Evolutionary conservation across 2,888 invertebrate species (phyloP).

Genomic region (Noctuana brunneofusca): DNA sequence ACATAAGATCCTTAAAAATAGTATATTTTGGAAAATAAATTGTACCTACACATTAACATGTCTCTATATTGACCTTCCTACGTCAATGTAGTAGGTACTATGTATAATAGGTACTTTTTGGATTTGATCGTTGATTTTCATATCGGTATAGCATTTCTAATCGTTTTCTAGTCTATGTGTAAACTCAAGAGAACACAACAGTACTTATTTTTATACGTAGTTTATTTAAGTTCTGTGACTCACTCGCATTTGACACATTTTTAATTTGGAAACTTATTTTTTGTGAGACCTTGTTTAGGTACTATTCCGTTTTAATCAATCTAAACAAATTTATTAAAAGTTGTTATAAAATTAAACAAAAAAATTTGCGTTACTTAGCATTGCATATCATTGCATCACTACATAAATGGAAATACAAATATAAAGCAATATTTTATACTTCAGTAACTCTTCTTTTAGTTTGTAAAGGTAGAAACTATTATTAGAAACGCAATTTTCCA

Average conservation of each 20-base stretch:
- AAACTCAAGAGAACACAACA: neutral
- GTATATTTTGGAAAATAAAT: no score
- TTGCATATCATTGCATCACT: no score
- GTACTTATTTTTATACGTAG: no score
- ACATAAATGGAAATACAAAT: no score
- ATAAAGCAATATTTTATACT: neutral
- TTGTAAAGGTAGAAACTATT: neutral
- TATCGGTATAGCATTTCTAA: conserved; percentile 12
- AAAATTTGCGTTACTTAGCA: neutral
- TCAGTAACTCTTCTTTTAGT: neutral
- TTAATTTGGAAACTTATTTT: conserved; percentile 9
- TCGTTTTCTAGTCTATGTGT: neutral
- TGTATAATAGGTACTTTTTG: no score
- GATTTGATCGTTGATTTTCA: no score
- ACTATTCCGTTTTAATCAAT: conserved; percentile 12
- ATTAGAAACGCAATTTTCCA: neutral
- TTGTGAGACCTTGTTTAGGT: neutral
- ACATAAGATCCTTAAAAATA: no score
- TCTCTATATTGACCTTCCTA: no score
- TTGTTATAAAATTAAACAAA: neutral
- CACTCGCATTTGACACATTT: conserved; percentile 8
- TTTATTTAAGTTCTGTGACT: conserved; percentile 18
- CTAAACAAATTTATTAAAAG: neutral
- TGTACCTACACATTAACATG: no score
- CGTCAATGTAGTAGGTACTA: no score